Percentiles rank a stretch among this genome's conserved stretches.
These are phyloP conservation scores for Chironex yamaguchii DNA, from an alignment of 30 jellyfish, hydroid and myxozoan genomes.

Conservation along the genomic window DNA sequence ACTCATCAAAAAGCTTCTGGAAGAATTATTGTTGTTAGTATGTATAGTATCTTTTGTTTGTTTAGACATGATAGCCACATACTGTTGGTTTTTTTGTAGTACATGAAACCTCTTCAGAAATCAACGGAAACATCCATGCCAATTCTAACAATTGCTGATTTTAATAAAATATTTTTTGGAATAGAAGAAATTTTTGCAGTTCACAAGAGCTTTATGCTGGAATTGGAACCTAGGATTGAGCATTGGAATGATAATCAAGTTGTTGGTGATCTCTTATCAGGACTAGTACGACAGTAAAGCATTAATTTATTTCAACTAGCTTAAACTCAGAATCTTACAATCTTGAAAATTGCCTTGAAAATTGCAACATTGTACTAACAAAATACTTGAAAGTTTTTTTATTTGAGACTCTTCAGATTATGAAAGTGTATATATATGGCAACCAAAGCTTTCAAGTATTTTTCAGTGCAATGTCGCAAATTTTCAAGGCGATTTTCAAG, in stretches of 20 bases:
- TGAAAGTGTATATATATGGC: too few relatives aligned
- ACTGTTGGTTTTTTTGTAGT: slow-evolving; percentile 55
- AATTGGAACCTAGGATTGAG: slow-evolving; percentile 75
- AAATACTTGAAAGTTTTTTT: neutral
- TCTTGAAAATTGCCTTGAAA: too few relatives aligned
- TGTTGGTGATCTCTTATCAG: slow-evolving; percentile 88
- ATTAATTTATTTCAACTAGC: too few relatives aligned
- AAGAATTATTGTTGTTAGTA: slow-evolving; percentile 83
- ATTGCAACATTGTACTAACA: neutral
- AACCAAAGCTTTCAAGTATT: too few relatives aligned
- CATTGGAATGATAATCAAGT: slow-evolving; percentile 84
- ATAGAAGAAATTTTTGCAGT: slow-evolving; percentile 75
- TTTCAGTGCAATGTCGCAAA: too few relatives aligned
- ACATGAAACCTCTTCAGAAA: slow-evolving; percentile 93
- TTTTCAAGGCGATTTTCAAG: too few relatives aligned
- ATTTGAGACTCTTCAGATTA: too few relatives aligned
- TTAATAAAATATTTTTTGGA: slow-evolving; percentile 77
- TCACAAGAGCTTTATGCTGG: slow-evolving; percentile 71
- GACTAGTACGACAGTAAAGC: slow-evolving; percentile 92
- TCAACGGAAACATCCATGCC: slow-evolving; percentile 98
- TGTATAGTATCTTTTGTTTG: too few relatives aligned
- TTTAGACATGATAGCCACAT: slow-evolving; percentile 85
- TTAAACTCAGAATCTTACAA: too few relatives aligned
- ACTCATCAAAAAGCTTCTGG: slow-evolving; percentile 87
- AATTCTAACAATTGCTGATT: slow-evolving; percentile 83